A percentile compares a stretch with the other conserved stretches of the same genome.
Evolutionary conservation across 2,797 vertebrate genomes (phyloP).

Genomic region (Notamacropus eugenii): DNA sequence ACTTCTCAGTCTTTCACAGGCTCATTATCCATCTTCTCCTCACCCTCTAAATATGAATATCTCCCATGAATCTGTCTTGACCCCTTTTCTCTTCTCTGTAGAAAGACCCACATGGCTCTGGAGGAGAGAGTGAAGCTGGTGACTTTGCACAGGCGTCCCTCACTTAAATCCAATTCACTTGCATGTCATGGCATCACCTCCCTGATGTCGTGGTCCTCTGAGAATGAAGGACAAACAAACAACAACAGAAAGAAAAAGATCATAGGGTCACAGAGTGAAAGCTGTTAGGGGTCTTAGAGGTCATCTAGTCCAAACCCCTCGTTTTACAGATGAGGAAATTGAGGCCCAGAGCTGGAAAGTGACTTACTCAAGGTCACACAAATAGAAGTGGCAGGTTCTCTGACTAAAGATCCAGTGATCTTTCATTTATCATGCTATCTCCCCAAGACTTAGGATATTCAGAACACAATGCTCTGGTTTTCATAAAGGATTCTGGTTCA

Average conservation of each 20-base stretch:
- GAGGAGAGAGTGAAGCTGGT: no score
- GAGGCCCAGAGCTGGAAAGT: neutral
- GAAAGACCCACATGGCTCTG: neutral
- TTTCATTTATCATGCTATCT: neutral
- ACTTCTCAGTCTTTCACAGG: neutral
- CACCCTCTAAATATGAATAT: neutral
- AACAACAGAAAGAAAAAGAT: neutral
- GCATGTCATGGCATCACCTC: no score
- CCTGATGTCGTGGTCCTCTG: no score
- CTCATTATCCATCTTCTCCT: neutral
- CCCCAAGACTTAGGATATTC: neutral
- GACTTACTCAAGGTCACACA: neutral
- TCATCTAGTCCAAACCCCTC: neutral
- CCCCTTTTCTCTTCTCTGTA: neutral
- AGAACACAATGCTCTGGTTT: neutral
- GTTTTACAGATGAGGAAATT: neutral
- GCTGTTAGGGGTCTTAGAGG: neutral
- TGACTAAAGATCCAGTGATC: neutral
- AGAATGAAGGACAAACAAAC: no score
- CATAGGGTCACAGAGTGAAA: neutral
- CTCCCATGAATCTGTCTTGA: neutral
- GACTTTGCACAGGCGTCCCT: no score
- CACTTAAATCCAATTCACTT: no score
- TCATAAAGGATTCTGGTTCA: neutral
- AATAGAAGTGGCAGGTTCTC: neutral